Conservation (phyloP, 2,113 vertebrate species). For the Phyllostomus hastatus region DNA sequence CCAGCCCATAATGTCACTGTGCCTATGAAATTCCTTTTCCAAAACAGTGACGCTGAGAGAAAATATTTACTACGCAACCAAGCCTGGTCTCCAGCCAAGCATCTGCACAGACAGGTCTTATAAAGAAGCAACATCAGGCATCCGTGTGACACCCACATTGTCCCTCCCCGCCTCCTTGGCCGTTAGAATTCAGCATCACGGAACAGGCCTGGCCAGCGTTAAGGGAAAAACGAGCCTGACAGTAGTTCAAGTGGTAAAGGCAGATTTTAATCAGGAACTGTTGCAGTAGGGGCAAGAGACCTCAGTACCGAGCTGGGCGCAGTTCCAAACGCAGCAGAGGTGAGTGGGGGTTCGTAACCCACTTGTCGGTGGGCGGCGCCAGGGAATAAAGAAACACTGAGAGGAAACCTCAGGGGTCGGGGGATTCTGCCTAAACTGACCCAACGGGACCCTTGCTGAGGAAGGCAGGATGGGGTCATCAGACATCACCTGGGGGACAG, state of each 20-base stretch:
- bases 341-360: neutral
- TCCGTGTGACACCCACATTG: neutral
- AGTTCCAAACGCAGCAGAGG: neutral
- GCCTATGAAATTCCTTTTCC: neutral
- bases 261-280: neutral
- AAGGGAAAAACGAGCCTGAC: neutral
- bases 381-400: neutral
- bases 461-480: too few relatives aligned
- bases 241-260: neutral
- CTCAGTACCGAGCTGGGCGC: neutral
- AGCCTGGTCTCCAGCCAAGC: neutral
- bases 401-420: fast-evolving
- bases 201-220: neutral
- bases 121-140: neutral
- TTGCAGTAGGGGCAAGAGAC: neutral
- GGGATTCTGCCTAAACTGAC: neutral
- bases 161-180: neutral
- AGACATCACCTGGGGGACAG: neutral
- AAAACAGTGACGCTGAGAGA: neutral
- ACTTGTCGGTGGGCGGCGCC: neutral
- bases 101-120: neutral
- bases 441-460: neutral
- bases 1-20: neutral
- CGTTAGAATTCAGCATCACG: neutral
- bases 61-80: neutral